Conservation (phyloP, 2,888 invertebrate species). For the Ochropleura plecta region DNA sequence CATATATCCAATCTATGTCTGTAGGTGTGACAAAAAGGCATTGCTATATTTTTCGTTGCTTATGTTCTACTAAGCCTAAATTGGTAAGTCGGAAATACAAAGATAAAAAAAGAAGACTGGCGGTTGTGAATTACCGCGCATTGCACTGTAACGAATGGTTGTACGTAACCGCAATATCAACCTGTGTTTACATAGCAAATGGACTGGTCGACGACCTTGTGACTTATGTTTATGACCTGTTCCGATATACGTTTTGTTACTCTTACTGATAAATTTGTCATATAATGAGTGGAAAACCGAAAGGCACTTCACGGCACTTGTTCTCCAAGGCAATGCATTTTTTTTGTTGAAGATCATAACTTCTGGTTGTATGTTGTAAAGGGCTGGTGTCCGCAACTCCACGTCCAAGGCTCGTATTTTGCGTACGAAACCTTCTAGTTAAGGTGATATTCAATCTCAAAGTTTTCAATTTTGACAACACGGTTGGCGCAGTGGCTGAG, state of each 20-base stretch:
- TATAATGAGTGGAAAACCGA: too few relatives aligned
- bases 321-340: too few relatives aligned
- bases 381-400: too few relatives aligned
- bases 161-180: neutral
- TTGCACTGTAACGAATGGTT: slow-evolving; percentile 10
- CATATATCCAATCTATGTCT: neutral
- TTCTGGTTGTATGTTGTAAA: too few relatives aligned
- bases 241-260: neutral
- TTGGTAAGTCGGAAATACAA: slow-evolving; percentile 19
- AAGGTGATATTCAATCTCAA: too few relatives aligned
- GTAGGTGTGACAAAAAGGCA: neutral
- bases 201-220: slow-evolving; percentile 25
- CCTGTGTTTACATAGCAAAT: neutral
- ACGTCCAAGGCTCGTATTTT: too few relatives aligned
- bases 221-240: neutral
- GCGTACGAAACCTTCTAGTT: too few relatives aligned
- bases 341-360: too few relatives aligned
- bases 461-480: too few relatives aligned
- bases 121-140: slow-evolving; percentile 27
- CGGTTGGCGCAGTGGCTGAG: too few relatives aligned
- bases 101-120: slow-evolving; percentile 2
- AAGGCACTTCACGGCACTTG: too few relatives aligned
- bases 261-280: neutral
- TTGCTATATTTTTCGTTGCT: neutral
- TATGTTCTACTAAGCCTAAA: neutral